A percentile compares a stretch with the other conserved stretches of the same genome.
Evolutionary conservation across 2,797 vertebrate species (phyloP).

Genomic region (Pyrocephalus nanus): DNA sequence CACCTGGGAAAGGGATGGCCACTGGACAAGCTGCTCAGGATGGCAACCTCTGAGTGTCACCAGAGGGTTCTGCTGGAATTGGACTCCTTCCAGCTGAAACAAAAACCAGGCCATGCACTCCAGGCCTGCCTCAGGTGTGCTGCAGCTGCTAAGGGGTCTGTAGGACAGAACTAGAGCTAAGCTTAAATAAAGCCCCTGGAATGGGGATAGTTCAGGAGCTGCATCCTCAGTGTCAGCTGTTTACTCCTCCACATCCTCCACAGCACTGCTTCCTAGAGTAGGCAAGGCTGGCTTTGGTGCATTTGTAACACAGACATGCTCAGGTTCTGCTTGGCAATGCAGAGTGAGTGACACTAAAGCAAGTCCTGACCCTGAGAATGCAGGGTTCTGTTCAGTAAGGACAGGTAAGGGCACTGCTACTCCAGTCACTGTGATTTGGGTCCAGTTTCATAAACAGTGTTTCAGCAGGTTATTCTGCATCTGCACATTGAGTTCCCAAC

Average conservation of each 20-base stretch:
- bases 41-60: background rate
- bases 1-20: background rate
- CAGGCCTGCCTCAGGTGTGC: background rate
- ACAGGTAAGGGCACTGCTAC: background rate
- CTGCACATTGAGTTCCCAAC: background rate
- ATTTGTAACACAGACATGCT: accelerated
- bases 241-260: background rate
- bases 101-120: background rate
- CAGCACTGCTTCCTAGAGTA: background rate
- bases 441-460: background rate
- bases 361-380: background rate
- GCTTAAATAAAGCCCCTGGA: background rate
- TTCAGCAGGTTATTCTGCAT: background rate
- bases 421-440: background rate
- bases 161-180: background rate
- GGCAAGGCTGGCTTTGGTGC: accelerated
- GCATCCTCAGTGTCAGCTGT: background rate
- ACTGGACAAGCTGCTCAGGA: background rate
- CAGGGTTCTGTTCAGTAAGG: background rate
- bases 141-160: background rate
- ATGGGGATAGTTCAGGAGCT: background rate
- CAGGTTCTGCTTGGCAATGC: background rate
- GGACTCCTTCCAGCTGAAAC: background rate
- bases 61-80: background rate
- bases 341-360: background rate